These are phyloP conservation scores for Tetramorium bicarinatum DNA, from an alignment of 2,888 invertebrate genomes.

Conservation along the genomic window DNA sequence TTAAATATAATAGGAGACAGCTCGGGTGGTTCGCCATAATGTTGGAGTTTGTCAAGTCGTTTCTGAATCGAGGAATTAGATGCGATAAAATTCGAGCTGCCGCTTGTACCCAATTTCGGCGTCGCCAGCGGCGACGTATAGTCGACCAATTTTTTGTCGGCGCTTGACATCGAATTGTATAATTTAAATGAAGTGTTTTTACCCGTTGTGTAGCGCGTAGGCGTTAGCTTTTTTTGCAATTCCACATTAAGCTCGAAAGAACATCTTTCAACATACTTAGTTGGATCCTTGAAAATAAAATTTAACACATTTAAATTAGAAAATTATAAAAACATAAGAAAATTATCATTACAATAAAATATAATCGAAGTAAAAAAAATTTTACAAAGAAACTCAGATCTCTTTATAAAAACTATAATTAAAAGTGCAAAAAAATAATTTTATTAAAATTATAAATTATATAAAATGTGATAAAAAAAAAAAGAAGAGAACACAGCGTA, in stretches of 20 bases:
- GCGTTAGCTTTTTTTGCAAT: conserved; percentile 76
- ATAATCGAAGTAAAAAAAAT: background rate
- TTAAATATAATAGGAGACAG: conserved; percentile 87
- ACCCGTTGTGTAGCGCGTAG: conserved; percentile 65
- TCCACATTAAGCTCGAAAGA: conserved; percentile 62
- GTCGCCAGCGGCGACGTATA: conserved; percentile 15
- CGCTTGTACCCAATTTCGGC: background rate
- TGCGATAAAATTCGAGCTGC: conserved; percentile 45
- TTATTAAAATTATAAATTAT: background rate
- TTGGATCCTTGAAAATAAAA: conserved; percentile 72
- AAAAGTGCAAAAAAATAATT: background rate
- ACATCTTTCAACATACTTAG: conserved; percentile 69
- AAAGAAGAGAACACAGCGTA: conserved; percentile 59
- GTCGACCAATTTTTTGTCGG: conserved; percentile 17
- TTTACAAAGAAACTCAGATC: background rate
- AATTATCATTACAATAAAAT: conserved; percentile 9
- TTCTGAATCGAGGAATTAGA: conserved; percentile 73
- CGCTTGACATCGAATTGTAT: conserved; percentile 10
- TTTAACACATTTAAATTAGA: conserved; percentile 1
- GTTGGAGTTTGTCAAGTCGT: conserved; percentile 87
- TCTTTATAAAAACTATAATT: conserved; percentile 13
- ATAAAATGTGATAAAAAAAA: background rate
- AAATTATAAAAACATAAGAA: background rate
- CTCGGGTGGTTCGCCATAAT: conserved; percentile 88
- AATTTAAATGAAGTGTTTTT: conserved; percentile 56